Evolutionary conservation across 53 echinoderm and acorn worm species (phyloP), one percentile per base, ranked within the genome.

Genomic region (Paracentrotus lividus): DNA sequence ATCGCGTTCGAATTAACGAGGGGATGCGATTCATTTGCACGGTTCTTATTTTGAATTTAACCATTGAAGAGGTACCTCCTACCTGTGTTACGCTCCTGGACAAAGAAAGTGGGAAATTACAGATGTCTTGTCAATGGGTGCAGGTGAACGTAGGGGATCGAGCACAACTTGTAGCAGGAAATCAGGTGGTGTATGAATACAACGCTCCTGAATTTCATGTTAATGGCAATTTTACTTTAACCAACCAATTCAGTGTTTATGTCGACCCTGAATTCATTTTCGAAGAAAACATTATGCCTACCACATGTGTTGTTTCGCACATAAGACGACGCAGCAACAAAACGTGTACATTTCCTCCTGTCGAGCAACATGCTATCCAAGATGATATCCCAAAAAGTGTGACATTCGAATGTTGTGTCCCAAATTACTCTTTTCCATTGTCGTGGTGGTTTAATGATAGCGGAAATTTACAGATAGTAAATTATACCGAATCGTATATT

Each of bases 51-150:
- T n/a, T 81, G 81, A 81, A 81, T 81, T 47, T 81, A 81, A 81
- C 81, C 81, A 47, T 81, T 5, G 81, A 81, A 8, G 81, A 45
- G n/a, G 47, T 47, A 81, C 81, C 81, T 10, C 81, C 81, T 24
- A 47, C 26, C 81, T 81, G 81, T 26, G 21, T 10, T 3, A 26
- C 81, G 4, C 21, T 34, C 44, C 45, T 81, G 9, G 81, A 81
- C 81, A 81, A 47, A 81, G 81, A 47, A 47, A 24, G 81, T 26
- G 45, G 47, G 20, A 81, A 81, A 45, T 26, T 81, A 26, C 81
- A 81, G 81, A 81, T 81, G 81, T 81, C 81, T 81, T 81, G 81
- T 43, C 81, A 81, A 81, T 81, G 81, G 81, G 5, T 81, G 81
- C 81, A 81, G 47, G 81, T 81, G 81, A 81, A 47, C 47, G 47